These are phyloP conservation scores for Lamprotornis superbus DNA, from an alignment of 2,113 vertebrate genomes.

Conservation along the genomic window DNA sequence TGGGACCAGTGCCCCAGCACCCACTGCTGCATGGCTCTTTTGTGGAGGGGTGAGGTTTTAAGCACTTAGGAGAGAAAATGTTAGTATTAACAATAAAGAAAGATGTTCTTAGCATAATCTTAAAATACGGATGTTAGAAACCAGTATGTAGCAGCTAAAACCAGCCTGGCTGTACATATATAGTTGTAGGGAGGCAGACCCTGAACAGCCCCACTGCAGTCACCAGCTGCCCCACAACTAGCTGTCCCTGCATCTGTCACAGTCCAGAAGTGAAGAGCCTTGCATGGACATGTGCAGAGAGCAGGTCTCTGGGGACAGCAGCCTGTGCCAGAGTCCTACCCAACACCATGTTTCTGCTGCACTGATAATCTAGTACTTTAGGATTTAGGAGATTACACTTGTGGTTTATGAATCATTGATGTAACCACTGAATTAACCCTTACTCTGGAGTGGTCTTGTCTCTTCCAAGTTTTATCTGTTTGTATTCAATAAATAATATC, in stretches of 20 bases:
- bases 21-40: background rate
- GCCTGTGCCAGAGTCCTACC: rapidly evolving
- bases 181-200: background rate
- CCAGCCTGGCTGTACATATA: background rate
- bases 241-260: background rate
- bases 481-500: background rate
- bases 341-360: background rate
- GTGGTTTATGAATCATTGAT: background rate
- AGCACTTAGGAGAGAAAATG: background rate
- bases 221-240: background rate
- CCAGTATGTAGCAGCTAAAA: background rate
- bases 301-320: background rate
- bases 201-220: background rate
- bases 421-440: background rate
- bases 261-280: background rate
- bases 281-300: background rate
- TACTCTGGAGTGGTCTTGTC: background rate
- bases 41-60: background rate
- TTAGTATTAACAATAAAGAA: background rate
- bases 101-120: background rate
- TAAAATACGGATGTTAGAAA: background rate
- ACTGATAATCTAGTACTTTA: background rate
- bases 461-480: background rate
- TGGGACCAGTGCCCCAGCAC: background rate
- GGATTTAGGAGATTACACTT: background rate